Conservation (phyloP, 2,797 vertebrate genomes). For the Rhynchonycteris naso region DNA sequence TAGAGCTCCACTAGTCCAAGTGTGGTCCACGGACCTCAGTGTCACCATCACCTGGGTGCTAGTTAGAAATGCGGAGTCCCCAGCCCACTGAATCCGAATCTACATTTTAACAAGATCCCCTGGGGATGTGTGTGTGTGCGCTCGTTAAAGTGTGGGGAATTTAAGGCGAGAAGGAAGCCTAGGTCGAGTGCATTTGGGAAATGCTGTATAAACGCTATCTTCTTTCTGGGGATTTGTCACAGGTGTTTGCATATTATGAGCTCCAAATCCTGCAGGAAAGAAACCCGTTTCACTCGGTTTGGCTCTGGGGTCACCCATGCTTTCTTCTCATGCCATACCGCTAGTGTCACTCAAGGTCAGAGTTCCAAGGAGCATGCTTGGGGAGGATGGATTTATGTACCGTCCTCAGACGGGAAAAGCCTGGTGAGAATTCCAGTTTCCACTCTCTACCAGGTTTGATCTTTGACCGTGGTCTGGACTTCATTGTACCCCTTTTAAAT, state of each 20-base stretch:
- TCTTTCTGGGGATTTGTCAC: neutral
- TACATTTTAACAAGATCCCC: neutral
- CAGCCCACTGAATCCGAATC: neutral
- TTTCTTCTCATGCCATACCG: neutral
- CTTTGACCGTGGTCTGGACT: neutral
- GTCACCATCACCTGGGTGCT: neutral
- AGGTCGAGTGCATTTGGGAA: neutral
- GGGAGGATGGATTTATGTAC: neutral
- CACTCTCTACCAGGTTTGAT: neutral
- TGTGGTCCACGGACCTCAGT: neutral
- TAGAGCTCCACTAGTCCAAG: neutral
- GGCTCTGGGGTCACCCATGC: neutral
- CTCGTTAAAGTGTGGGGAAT: neutral
- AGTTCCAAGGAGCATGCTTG: neutral
- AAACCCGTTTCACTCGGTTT: neutral
- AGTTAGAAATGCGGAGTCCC: neutral
- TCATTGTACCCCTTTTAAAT: neutral
- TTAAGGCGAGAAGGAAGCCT: neutral
- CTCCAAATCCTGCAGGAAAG: neutral
- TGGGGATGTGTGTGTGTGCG: rapidly evolving
- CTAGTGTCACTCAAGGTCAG: neutral
- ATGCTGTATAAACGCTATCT: neutral
- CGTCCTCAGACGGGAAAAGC: neutral
- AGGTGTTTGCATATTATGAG: neutral
- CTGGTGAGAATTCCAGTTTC: neutral